Evolutionary conservation across 2,888 invertebrate genomes (phyloP), one percentile per base, ranked within the genome.

Genomic region (Falcaria lacertinaria): DNA sequence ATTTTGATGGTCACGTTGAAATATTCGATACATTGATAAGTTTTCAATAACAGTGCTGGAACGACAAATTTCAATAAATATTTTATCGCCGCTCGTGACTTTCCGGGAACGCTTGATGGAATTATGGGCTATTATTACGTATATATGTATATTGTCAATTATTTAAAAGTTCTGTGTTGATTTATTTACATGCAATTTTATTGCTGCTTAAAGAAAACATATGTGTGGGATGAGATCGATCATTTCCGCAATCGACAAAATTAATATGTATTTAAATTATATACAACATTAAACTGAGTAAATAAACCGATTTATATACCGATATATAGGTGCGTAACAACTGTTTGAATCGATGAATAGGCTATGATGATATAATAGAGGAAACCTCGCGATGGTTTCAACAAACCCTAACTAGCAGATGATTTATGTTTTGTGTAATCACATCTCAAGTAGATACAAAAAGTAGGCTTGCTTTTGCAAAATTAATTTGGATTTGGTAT

Each of bases 1-100:
- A 51, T 57, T 69, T 69, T 72, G 67, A 77, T 79, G 72, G 69
- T 63, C 60, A 50, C 66, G 64, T 66, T 63, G 52, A 56, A 62
- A 60, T 60, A 53, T 60, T 58, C 40, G 44, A 50, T 53, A 53
- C 57, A 52, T 52, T 56, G 25, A 15, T 37, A 37, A 25, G 37
- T 14, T 25, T 37, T 15, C 22, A 37, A 22, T 37, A 22, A 22
- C 15, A 22, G 4, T n/a, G n/a, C n/a, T n/a, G n/a, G 13, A 36
- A 36, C 35, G 35, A 19, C 19, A 36, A 36, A 36, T 19, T 36
- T 22, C 25, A 22, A 37, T 25, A 37, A 15, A 35, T 35, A 13
- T 35, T 35, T 35, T 16, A 17, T 34, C 1, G n/a, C 22, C 22
- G 5, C 7, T 22, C 7, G 22, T 22, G 3, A 22, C 6, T 22